Evolutionary conservation across 2,888 invertebrate species (phyloP).

Genomic region (Acheta domesticus): DNA sequence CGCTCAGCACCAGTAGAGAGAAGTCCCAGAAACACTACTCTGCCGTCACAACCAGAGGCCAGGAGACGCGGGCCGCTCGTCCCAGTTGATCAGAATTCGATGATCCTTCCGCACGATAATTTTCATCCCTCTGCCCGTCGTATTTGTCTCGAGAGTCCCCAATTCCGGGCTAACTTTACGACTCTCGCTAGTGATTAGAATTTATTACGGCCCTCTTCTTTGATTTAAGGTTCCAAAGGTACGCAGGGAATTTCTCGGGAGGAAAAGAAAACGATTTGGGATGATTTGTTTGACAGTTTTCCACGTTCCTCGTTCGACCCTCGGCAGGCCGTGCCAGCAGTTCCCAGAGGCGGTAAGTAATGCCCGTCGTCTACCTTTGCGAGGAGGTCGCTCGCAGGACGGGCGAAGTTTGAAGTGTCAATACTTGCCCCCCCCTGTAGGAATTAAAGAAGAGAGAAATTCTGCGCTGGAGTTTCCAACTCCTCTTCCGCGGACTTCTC

Average conservation of each 20-base stretch:
- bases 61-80: too few relatives aligned
- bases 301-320: background rate
- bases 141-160: background rate
- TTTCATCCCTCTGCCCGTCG: too few relatives aligned
- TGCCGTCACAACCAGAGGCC: too few relatives aligned
- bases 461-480: background rate
- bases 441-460: slow-evolving; percentile 2
- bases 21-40: too few relatives aligned
- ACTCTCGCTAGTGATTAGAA: background rate
- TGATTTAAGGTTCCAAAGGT: background rate
- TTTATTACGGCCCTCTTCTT: background rate
- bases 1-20: too few relatives aligned
- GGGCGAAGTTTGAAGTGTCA: slow-evolving; percentile 9
- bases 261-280: background rate
- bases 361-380: background rate
- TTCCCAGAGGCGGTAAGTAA: slow-evolving; percentile 8
- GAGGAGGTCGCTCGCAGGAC: background rate
- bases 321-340: background rate
- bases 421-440: background rate
- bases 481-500: background rate
- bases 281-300: slow-evolving; percentile 9
- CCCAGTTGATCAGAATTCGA: too few relatives aligned
- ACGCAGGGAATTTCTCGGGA: background rate
- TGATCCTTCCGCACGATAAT: too few relatives aligned
- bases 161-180: slow-evolving; percentile 11